Conservation (phyloP, 2,797 vertebrate species). For the Moxostoma hubbsi region DNA sequence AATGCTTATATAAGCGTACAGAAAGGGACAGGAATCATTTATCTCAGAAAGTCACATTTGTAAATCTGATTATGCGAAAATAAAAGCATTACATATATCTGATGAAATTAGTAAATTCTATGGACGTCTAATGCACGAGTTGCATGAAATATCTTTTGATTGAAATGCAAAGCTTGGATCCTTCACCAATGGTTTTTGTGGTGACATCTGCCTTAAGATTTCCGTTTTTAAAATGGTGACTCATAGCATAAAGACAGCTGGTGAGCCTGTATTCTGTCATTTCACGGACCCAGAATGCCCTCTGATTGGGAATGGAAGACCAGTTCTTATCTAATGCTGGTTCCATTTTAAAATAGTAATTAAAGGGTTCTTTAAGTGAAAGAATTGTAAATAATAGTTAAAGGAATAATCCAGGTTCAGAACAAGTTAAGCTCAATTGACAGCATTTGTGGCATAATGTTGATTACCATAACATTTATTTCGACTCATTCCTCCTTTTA, state of each 20-base stretch:
- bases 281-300: slow-evolving; percentile 22
- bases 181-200: slow-evolving; percentile 37
- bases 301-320: slow-evolving; percentile 2
- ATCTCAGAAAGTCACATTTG: slow-evolving; percentile 8
- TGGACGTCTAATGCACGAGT: background rate
- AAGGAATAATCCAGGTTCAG: no score
- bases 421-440: no score
- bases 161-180: background rate
- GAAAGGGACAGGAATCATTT: slow-evolving; percentile 12
- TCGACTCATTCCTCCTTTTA: no score
- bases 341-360: no score
- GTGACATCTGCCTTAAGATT: slow-evolving; percentile 32
- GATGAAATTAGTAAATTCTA: background rate
- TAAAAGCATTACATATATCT: slow-evolving; percentile 22
- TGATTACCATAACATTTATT: no score
- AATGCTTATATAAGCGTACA: background rate
- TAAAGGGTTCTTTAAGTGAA: no score
- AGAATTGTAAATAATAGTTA: no score
- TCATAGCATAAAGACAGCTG: slow-evolving; percentile 37
- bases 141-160: background rate
- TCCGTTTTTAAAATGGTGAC: background rate
- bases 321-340: no score
- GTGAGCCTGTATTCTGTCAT: slow-evolving; percentile 19
- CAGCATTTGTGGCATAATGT: no score
- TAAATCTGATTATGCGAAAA: background rate